Evolutionary conservation across 2,113 vertebrate species (phyloP).

Genomic region (Epinephelus lanceolatus): DNA sequence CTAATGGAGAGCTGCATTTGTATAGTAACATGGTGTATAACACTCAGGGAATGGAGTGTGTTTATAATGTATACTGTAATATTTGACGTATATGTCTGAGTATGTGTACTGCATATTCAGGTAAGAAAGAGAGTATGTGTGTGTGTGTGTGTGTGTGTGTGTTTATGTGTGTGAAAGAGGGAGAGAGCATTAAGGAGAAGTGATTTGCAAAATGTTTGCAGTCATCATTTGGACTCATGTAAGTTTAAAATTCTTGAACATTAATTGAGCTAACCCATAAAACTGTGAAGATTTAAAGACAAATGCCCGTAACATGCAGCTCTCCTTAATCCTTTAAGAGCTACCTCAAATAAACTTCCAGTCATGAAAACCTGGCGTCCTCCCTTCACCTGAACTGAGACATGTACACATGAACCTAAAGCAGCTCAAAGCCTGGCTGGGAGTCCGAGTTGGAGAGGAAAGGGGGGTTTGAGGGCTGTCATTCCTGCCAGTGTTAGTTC

Average conservation of each 20-base stretch:
- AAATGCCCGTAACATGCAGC: conserved; percentile 8
- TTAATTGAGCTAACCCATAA: conserved; percentile 7
- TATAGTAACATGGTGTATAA: not conserved
- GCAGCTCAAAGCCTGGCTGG: conserved; percentile 1
- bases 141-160: not conserved
- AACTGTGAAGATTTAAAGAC: conserved; percentile 23
- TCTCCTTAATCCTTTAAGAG: conserved; percentile 42
- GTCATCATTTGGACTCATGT: not conserved
- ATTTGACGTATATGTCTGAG: not conserved
- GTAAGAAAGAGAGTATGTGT: not conserved
- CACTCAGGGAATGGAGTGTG: not conserved
- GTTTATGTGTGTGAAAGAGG: not conserved
- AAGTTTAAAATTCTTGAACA: not conserved
- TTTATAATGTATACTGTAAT: not conserved
- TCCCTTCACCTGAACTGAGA: conserved; percentile 3
- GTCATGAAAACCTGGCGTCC: conserved; percentile 23
- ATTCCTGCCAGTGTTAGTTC: conserved; percentile 55
- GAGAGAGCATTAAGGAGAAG: conserved; percentile 5
- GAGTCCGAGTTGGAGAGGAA: conserved; percentile 19
- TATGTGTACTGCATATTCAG: not conserved
- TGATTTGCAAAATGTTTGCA: not conserved
- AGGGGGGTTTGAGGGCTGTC: conserved; percentile 19
- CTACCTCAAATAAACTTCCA: conserved; percentile 25
- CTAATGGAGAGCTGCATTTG: not conserved
- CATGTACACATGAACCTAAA: conserved; percentile 25